Evolutionary conservation across 2,888 invertebrate species (phyloP), one percentile per base, ranked within the genome.

Genomic region (Drosophila birchii): DNA sequence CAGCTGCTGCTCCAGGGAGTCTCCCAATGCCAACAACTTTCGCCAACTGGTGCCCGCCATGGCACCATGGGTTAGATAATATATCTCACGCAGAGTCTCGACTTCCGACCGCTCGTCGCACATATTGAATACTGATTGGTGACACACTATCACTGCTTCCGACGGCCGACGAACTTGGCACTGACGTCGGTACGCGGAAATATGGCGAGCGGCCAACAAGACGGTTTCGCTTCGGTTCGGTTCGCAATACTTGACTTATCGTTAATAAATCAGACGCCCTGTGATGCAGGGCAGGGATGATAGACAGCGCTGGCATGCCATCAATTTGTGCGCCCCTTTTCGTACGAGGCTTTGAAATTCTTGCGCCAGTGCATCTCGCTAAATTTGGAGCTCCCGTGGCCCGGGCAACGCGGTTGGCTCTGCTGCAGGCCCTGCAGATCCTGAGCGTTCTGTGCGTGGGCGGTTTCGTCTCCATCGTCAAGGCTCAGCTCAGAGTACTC

Each of bases 301-400:
- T 51, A 36, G 43, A 53, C 43, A 66, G 44, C 29, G 20, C 34
- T 23, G 7, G 39, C n/a, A 32, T 44, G 32, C 18, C 18, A 18
- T 68, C 41, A 78, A 64, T 84, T 83, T 23, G 64, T 79, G 45
- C 81, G 85, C n/a, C 70, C 85, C n/a, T 72, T 84, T 23, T 77
- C 86, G 34, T 86, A 88, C 14, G 72, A 89, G 59, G 83, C 80
- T 78, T 91, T 91, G 59, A 89, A 91, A 64, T 89, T 92, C 77
- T 93, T 93, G 45, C 94, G 92, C 94, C 94, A 94, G 78, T 94
- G 94, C 70, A 93, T 90, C 75, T 93, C 93, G 64, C 88, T 88
- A 45, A 92, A 91, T 78, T 90, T 91, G 18, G 85, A 88, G 55
- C 71, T 73, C 23, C 56, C 61, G 12, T 78, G 74, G 4, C 67